phyloP scores from a whole-genome alignment of 92 coral and sea anemone genomes.

The Zoanthus sansibaricus region DNA sequence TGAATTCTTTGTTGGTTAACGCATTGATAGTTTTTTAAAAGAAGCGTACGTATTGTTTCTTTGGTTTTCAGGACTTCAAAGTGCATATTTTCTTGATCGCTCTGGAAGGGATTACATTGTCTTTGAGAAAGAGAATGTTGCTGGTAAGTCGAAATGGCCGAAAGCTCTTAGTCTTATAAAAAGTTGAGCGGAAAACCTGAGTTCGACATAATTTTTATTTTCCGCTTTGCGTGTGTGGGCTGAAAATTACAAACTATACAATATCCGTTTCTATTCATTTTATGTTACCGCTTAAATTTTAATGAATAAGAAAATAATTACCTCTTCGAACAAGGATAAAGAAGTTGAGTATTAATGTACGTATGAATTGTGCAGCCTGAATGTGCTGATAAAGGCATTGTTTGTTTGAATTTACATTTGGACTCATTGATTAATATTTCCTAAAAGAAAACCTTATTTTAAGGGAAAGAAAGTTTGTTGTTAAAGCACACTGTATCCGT shows the following conservation, averaged over 20 bases:
- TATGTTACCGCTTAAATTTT: neutral
- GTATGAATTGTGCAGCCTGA: too few species aligned
- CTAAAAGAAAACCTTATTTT: too few species aligned
- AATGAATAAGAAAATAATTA: conserved; percentile 3
- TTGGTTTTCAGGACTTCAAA: conserved; percentile 81
- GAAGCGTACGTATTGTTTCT: neutral
- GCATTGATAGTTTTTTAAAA: neutral
- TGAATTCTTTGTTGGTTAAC: neutral
- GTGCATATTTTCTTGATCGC: conserved; percentile 84
- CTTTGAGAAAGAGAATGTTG: conserved; percentile 74
- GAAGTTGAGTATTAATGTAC: neutral
- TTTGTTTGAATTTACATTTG: too few species aligned
- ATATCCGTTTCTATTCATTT: conserved; percentile 20
- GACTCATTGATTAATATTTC: too few species aligned
- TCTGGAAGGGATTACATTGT: conserved; percentile 86
- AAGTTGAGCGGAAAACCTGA: neutral
- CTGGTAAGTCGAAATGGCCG: conserved; percentile 65
- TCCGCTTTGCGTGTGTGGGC: conserved; percentile 6
- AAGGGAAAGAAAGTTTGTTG: too few species aligned
- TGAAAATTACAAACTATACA: conserved; percentile 8
- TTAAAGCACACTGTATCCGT: too few species aligned
- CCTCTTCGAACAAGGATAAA: neutral
- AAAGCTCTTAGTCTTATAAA: neutral
- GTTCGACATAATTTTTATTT: neutral
- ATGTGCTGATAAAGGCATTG: too few species aligned